Evolutionary conservation across 2,888 invertebrate species (phyloP).

Genomic region (Plebejus argus): DNA sequence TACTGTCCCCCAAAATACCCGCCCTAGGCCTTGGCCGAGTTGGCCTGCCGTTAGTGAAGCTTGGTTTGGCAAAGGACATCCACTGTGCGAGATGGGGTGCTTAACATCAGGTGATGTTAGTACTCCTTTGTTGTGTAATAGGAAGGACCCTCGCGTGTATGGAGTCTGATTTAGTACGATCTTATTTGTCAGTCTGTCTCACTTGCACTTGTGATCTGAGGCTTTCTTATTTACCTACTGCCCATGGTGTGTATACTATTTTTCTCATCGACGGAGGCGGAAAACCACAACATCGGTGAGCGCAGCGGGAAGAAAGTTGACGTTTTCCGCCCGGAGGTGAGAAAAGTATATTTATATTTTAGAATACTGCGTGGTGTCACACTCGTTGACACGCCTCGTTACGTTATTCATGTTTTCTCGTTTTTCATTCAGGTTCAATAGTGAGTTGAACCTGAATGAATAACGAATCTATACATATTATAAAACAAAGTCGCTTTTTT

Average conservation of each 20-base stretch:
- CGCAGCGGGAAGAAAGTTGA: no score
- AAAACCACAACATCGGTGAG: no score
- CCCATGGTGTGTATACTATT: no score
- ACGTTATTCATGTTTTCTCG: background rate
- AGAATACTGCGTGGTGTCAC: background rate
- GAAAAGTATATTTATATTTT: background rate
- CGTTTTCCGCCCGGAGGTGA: no score
- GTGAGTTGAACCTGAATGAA: background rate
- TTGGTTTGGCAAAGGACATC: slow-evolving; percentile 16
- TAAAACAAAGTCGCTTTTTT: no score
- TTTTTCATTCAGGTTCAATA: no score
- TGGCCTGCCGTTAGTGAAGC: slow-evolving; percentile 9
- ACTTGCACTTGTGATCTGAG: no score
- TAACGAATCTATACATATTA: no score
- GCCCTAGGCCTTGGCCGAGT: slow-evolving; percentile 25
- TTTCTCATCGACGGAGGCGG: no score
- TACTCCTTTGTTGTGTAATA: background rate
- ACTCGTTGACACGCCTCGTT: no score
- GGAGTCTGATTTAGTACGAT: background rate
- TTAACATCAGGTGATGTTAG: background rate
- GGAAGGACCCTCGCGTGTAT: background rate
- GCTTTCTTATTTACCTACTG: no score
- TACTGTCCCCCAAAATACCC: background rate
- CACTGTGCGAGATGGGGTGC: background rate
- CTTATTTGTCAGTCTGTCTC: no score